A percentile compares a stretch with the other conserved stretches of the same genome.
Conservation (phyloP, 2,888 invertebrate genomes). For the Coelinius sp. region DNA sequence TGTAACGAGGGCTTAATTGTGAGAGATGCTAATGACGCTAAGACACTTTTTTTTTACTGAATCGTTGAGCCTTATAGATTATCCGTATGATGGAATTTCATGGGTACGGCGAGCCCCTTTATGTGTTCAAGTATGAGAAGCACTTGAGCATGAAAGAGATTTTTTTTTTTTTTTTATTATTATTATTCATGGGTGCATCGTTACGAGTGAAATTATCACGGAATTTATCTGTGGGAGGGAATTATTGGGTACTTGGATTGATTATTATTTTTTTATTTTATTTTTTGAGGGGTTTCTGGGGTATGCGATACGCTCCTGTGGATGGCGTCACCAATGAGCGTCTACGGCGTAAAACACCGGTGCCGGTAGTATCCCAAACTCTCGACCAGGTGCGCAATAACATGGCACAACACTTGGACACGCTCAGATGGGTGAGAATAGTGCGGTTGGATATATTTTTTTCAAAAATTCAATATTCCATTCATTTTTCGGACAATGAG, state of each 20-base stretch:
- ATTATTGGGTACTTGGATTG: too few species aligned
- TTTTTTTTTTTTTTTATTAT: too few species aligned
- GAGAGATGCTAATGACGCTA: background rate
- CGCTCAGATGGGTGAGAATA: constrained; percentile 54
- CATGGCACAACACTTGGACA: constrained; percentile 42
- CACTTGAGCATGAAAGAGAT: constrained; percentile 29
- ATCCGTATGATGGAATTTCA: constrained; percentile 27
- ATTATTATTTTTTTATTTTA: too few species aligned
- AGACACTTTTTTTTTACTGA: constrained; percentile 2
- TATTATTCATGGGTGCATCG: background rate
- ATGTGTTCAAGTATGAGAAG: background rate
- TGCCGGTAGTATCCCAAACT: constrained; percentile 24
- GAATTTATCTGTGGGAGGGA: constrained; percentile 9
- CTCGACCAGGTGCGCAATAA: constrained; percentile 47
- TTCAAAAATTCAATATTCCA: constrained; percentile 6
- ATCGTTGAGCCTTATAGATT: constrained; percentile 12
- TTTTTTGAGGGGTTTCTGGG: background rate
- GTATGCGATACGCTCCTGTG: constrained; percentile 45
- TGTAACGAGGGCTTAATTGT: constrained; percentile 6
- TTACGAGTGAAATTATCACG: background rate
- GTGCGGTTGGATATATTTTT: background rate
- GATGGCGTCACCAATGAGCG: constrained; percentile 42
- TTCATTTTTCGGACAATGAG: background rate
- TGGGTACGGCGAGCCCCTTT: constrained; percentile 9
- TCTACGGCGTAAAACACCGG: constrained; percentile 35